These are phyloP conservation scores for Dromas ardeola DNA, from an alignment of 2,113 vertebrate species.

Conservation along the genomic window DNA sequence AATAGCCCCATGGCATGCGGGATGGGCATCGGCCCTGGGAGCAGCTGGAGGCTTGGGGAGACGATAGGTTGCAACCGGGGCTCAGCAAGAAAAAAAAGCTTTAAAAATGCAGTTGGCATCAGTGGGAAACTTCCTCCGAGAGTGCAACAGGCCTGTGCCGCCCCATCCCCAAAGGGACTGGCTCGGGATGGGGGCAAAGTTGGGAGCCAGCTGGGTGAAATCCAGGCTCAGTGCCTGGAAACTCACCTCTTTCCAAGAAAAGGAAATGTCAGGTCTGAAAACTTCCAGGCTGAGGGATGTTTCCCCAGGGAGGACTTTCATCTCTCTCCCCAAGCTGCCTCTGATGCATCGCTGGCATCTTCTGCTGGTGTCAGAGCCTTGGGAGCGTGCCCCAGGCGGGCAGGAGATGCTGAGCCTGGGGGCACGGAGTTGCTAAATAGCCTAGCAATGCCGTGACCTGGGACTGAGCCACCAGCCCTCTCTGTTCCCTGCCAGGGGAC, in stretches of 20 bases:
- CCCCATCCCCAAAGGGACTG: accelerated
- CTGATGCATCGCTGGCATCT: neutral
- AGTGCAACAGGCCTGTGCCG: neutral
- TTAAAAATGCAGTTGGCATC: neutral
- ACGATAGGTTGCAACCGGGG: neutral
- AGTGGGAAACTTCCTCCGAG: neutral
- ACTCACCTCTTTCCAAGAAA: constrained; percentile 26
- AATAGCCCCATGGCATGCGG: neutral
- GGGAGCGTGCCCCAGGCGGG: neutral
- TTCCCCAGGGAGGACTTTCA: constrained; percentile 1
- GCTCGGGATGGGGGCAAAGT: accelerated
- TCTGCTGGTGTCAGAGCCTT: neutral
- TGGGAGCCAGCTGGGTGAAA: neutral
- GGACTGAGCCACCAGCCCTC: neutral
- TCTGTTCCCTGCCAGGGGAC: neutral
- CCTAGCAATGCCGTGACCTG: neutral
- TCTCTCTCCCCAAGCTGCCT: neutral
- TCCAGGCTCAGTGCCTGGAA: neutral
- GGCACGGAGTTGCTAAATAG: neutral
- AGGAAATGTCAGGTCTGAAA: neutral
- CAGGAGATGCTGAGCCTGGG: neutral
- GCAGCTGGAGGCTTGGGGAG: neutral
- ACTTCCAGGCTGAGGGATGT: neutral
- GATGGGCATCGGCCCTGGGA: accelerated
- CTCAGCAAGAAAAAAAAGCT: neutral